Percentiles rank a stretch among this genome's conserved stretches.
Evolutionary conservation across 2,113 vertebrate genomes (phyloP).

Genomic region (Gopherus flavomarginatus): DNA sequence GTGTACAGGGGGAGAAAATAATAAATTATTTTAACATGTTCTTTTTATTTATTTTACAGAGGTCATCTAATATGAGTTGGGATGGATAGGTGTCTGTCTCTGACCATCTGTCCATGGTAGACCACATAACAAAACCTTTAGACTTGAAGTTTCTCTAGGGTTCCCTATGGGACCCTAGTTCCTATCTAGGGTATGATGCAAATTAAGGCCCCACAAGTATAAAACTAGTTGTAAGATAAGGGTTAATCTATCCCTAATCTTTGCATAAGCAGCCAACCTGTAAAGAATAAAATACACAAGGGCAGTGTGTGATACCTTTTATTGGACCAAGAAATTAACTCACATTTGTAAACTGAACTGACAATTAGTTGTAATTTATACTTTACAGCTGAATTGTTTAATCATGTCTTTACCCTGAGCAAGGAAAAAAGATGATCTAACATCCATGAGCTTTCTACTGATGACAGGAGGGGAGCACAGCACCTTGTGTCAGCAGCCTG

Average conservation of each 20-base stretch:
- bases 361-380: too few species aligned
- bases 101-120: neutral
- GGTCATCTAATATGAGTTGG: neutral
- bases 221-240: neutral
- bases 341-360: neutral
- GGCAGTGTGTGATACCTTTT: rapidly evolving
- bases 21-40: constrained; percentile 80
- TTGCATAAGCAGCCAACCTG: neutral
- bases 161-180: neutral
- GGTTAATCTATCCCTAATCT: neutral
- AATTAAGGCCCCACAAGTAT: neutral
- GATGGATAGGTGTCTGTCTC: neutral
- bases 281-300: neutral
- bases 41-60: constrained; percentile 7
- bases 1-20: constrained; percentile 63
- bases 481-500: neutral
- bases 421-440: too few species aligned
- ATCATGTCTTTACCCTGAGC: neutral
- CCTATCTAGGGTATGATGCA: rapidly evolving
- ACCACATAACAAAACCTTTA: neutral
- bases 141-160: neutral
- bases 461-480: neutral
- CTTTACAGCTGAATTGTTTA: neutral
- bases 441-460: neutral
- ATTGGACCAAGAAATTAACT: neutral